phyloP scores from a whole-genome alignment of 2,888 invertebrate genomes.

The Mesodorylaimus sp. region DNA sequence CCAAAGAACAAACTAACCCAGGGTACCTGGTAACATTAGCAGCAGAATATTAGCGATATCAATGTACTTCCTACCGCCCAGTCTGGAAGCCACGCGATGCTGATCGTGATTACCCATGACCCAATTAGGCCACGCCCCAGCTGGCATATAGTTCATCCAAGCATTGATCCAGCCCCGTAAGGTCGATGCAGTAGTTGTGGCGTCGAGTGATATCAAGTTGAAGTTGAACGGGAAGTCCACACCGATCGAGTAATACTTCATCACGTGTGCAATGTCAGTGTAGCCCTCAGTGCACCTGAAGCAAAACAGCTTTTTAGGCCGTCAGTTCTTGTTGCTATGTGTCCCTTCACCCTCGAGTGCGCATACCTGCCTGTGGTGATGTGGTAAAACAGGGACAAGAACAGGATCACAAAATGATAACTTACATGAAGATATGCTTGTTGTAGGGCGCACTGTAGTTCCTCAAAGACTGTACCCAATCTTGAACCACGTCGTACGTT shows the following conservation, averaged over 20 bases:
- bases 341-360: too few relatives aligned
- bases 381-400: too few relatives aligned
- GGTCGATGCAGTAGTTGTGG: too few relatives aligned
- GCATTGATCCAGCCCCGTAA: too few relatives aligned
- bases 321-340: too few relatives aligned
- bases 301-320: too few relatives aligned
- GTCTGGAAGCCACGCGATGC: slow-evolving; percentile 15
- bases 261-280: not conserved
- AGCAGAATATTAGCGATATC: slow-evolving; percentile 28
- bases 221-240: slow-evolving; percentile 1
- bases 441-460: too few relatives aligned
- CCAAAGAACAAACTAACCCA: not conserved
- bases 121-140: slow-evolving; percentile 12
- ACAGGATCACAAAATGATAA: too few relatives aligned
- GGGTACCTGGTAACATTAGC: slow-evolving; percentile 26
- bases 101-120: slow-evolving; percentile 21
- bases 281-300: not conserved
- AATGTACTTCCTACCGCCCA: slow-evolving; percentile 14
- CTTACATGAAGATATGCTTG: too few relatives aligned
- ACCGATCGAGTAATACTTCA: not conserved
- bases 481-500: not conserved
- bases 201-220: too few relatives aligned
- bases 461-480: too few relatives aligned
- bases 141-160: slow-evolving; percentile 10
- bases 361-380: too few relatives aligned